These are phyloP conservation scores for Grammomys surdaster DNA, from an alignment of 2,113 vertebrate genomes.

Conservation along the genomic window DNA sequence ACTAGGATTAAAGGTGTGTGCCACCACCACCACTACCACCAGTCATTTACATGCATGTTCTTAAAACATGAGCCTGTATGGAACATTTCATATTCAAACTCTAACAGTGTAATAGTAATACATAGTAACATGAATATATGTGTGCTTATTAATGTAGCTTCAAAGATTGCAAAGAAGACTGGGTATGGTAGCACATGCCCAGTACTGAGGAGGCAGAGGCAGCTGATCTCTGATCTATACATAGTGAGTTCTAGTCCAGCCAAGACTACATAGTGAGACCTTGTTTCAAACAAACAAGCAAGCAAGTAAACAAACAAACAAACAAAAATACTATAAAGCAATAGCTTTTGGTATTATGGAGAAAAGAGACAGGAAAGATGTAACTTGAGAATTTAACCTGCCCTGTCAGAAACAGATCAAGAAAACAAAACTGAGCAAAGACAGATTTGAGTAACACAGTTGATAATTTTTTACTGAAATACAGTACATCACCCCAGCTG, in stretches of 20 bases:
- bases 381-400: conserved; percentile 32
- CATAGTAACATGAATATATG: neutral
- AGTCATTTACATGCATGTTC: neutral
- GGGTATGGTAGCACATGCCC: neutral
- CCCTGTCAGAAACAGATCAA: conserved; percentile 43
- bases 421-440: conserved; percentile 38
- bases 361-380: neutral
- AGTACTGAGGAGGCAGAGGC: neutral
- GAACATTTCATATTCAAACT: neutral
- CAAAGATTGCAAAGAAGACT: neutral
- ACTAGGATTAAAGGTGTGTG: neutral
- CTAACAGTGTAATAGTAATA: neutral
- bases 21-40: neutral
- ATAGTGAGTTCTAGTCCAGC: neutral
- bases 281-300: neutral
- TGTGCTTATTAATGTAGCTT: conserved; percentile 17
- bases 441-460: conserved; percentile 13
- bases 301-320: neutral
- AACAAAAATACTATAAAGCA: neutral
- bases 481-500: neutral
- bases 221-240: neutral
- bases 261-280: neutral
- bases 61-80: neutral
- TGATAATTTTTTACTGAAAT: conserved; percentile 26
- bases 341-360: neutral